These are phyloP conservation scores for Halichondria panicea DNA, from an alignment of 37 sponge, comb jelly and placozoan species.

Conservation along the genomic window DNA sequence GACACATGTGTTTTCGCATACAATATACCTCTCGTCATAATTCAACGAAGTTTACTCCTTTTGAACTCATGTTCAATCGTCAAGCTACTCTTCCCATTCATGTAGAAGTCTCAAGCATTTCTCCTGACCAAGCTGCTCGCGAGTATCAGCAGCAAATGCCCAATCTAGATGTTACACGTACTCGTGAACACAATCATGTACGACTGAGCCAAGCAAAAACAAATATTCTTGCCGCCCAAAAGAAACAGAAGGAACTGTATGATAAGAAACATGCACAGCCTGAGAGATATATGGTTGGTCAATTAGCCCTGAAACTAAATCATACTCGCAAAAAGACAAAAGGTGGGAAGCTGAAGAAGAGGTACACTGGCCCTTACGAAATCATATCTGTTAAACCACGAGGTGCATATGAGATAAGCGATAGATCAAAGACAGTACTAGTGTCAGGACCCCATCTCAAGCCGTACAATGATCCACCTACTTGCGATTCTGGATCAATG, in stretches of 20 bases:
- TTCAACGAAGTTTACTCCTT: slow-evolving; percentile 69
- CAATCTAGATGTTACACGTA: slow-evolving; percentile 2
- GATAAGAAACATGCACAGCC: slow-evolving; percentile 68
- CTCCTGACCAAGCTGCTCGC: slow-evolving; percentile 13
- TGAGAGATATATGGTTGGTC: slow-evolving; percentile 19
- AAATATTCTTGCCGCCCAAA: slow-evolving; percentile 69
- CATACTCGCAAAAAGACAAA: slow-evolving; percentile 61
- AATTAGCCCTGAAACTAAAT: slow-evolving; percentile 60
- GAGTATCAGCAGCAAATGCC: slow-evolving; percentile 5
- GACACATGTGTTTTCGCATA: slow-evolving; percentile 77
- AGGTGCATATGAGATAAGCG: too few relatives aligned
- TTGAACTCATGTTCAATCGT: slow-evolving; percentile 70
- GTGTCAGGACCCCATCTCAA: too few relatives aligned
- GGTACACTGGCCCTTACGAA: slow-evolving; percentile 48
- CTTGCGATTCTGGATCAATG: too few relatives aligned
- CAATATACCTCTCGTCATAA: slow-evolving; percentile 77
- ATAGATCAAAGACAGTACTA: too few relatives aligned
- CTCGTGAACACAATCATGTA: not conserved
- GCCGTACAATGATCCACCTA: too few relatives aligned
- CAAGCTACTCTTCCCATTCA: slow-evolving; percentile 65
- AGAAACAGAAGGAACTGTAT: slow-evolving; percentile 67
- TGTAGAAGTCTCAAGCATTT: slow-evolving; percentile 15
- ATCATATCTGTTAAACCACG: too few relatives aligned
- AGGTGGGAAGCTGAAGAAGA: slow-evolving; percentile 61
- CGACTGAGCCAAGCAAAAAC: slow-evolving; percentile 51